These are phyloP conservation scores for Sipha flava DNA, from an alignment of 1,140 invertebrate genomes.

Conservation along the genomic window DNA sequence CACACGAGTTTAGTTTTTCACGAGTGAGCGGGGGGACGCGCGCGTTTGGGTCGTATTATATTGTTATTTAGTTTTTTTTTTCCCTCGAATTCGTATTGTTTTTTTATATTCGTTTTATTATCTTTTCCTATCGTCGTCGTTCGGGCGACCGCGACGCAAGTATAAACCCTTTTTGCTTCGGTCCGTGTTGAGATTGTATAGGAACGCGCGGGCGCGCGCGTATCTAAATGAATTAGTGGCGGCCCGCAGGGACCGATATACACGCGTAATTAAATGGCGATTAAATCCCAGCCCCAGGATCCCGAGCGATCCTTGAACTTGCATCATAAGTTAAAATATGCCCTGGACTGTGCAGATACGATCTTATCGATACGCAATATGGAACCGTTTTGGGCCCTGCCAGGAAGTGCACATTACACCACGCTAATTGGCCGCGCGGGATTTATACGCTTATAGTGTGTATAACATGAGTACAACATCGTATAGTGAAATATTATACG, in stretches of 20 bases:
- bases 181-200: conserved; percentile 13
- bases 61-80: neutral
- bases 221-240: conserved; percentile 30
- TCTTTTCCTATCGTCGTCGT: neutral
- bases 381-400: conserved; percentile 10
- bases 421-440: conserved; percentile 19
- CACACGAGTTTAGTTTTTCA: neutral
- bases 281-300: conserved; percentile 5
- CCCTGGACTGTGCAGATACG: neutral
- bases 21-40: neutral
- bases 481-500: conserved; percentile 10
- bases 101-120: neutral
- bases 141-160: no score
- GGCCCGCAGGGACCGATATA: conserved; percentile 14
- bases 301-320: conserved; percentile 21
- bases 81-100: neutral
- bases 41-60: neutral
- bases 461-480: neutral
- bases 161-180: neutral
- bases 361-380: conserved; percentile 30
- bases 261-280: conserved; percentile 20
- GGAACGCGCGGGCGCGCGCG: neutral
- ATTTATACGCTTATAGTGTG: neutral
- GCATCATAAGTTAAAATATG: conserved; percentile 24
- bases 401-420: neutral